Base-by-base conservation (phyloP, 2,113 vertebrate species). In the Corynorhinus townsendii region DNA sequence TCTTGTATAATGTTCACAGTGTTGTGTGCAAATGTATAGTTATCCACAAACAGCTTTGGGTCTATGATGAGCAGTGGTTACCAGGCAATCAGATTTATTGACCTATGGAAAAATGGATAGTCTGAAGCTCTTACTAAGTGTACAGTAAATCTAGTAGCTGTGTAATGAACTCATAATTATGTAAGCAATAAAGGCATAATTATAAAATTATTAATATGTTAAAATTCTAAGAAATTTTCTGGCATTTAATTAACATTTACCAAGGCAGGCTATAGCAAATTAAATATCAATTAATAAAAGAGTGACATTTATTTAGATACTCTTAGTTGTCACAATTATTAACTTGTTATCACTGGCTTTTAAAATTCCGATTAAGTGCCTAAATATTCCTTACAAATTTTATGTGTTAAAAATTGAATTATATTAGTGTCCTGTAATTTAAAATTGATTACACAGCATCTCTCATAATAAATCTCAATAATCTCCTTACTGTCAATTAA, bases 171-270 rank as follows among this genome's bases (percentile, higher is more conserved):
- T 96, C 87, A 97, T 98, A 98, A 97, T 97, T 98, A 97, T 97
- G 73, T 95, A 96, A 97, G 97, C 96, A 96, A 96, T 97, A 97
- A 97, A 95, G 64, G 59, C 76, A 97, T 92, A 98, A 98, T 98
- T 97, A 97, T 97, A 98, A 98, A 83, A 97, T 98, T 98, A 98
- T 98, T 96, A 75, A 96, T 90, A 96, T 94, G 96, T 97, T 97
- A 98, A 98, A 98, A 98, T 97, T 97, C 62, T 97, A 97, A 97
- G 0, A 1, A 98, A 98, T 98, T 97, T 98, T 98, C 97, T 97
- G 97, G 66, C 90, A 98, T 95, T 97, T 98, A 98, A 98, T 97
- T 98, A 97, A 96, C 97, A 98, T 98, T 98, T 97, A 97, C 94
- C 97, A 97, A 98, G 97, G 90, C 93, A 93, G 80, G 56, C 47